Conservation (phyloP, 2,888 invertebrate genomes). For the Dryobotodes eremita region DNA sequence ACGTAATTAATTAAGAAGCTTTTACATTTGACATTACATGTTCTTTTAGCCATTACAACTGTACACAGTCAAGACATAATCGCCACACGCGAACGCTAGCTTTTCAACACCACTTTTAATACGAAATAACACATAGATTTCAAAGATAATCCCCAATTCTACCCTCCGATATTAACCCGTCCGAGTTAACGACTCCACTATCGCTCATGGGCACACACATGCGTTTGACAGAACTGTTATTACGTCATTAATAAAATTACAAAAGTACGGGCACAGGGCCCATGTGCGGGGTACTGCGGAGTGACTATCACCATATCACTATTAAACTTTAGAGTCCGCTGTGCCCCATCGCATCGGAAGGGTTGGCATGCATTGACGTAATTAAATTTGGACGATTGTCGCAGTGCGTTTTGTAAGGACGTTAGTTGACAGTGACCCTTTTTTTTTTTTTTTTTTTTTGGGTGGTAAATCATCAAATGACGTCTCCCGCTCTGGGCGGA, state of each 20-base stretch:
- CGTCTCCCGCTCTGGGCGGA: too few species aligned
- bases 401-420: constrained; percentile 81
- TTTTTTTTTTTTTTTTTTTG: too few species aligned
- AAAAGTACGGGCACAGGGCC: constrained; percentile 88
- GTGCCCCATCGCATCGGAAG: constrained; percentile 74
- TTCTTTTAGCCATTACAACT: neutral
- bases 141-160: constrained; percentile 84
- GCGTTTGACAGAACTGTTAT: constrained; percentile 90
- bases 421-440: constrained; percentile 85
- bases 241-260: constrained; percentile 91
- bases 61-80: constrained; percentile 18
- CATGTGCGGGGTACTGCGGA: constrained; percentile 79
- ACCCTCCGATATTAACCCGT: constrained; percentile 89
- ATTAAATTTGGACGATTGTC: constrained; percentile 90
- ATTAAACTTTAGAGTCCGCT: constrained; percentile 79
- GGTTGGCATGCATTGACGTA: constrained; percentile 80
- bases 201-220: constrained; percentile 90
- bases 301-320: constrained; percentile 70
- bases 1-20: constrained; percentile 1
- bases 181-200: constrained; percentile 89
- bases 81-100: constrained; percentile 36
- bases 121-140: constrained; percentile 77
- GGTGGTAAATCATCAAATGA: too few species aligned
- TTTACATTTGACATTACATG: constrained; percentile 5
- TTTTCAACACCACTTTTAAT: constrained; percentile 69